Evolutionary conservation across 2,113 vertebrate genomes (phyloP).

Genomic region (Sturnus vulgaris): DNA sequence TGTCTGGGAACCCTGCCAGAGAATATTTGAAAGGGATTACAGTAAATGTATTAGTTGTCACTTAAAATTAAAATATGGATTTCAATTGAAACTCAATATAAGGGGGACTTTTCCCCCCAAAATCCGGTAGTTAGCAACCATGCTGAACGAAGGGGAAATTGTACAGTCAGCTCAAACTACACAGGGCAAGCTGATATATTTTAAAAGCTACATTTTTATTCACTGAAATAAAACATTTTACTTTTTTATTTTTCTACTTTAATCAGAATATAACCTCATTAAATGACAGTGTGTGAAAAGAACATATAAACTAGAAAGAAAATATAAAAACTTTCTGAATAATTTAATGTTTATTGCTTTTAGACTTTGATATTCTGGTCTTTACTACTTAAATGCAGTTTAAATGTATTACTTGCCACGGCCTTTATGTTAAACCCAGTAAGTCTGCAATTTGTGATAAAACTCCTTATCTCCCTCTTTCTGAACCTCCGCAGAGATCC

Average conservation of each 20-base stretch:
- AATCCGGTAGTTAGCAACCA: not conserved
- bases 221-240: conserved; percentile 42
- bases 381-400: conserved; percentile 72
- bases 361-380: conserved; percentile 55
- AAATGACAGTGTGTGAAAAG: conserved; percentile 56
- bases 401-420: conserved; percentile 72
- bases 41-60: conserved; percentile 21
- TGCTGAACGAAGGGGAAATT: not conserved
- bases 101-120: not conserved
- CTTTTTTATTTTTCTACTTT: conserved; percentile 46
- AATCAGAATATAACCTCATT: conserved; percentile 66
- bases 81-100: not conserved
- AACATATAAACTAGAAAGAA: conserved; percentile 55
- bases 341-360: conserved; percentile 69
- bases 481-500: conserved; percentile 43
- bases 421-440: conserved; percentile 58
- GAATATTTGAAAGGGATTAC: conserved; percentile 38
- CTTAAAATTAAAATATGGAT: conserved; percentile 52
- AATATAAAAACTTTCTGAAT: conserved; percentile 64
- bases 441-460: conserved; percentile 65
- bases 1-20: not conserved
- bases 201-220: conserved; percentile 31
- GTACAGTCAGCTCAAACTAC: not conserved
- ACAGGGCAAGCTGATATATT: not conserved
- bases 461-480: conserved; percentile 56